Base-by-base conservation (phyloP, 1,140 invertebrate genomes). In the Ceratosolen fusciceps region DNA sequence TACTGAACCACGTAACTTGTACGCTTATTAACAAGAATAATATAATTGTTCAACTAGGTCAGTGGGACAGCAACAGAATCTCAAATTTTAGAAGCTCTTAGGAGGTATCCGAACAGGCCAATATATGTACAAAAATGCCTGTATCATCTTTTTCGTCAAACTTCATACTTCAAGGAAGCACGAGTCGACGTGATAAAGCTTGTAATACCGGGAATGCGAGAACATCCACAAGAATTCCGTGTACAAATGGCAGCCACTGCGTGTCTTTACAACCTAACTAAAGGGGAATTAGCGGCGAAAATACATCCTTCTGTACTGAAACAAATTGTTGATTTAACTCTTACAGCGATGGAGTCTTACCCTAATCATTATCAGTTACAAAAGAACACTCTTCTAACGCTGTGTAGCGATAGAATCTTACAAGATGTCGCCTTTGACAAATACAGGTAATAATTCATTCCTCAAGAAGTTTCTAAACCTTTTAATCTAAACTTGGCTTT, bases 231-330 rank as follows among this genome's bases (percentile, higher is more conserved):
- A 70, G 91, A 93, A 74, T 92, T 94, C 78, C 92, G 92, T 34
- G 93, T 96, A 56, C 95, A 96, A 89, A 94, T 96, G 92, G 95
- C 95, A 56, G 94, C 94, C 12, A 96, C 95, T 43, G 95, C 95
- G 34, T 96, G 95, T 86, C 89, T 96, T 26, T 96, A 96, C 85
- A 96, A 96, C 89, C 91, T 96, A 26, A 95, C 95, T 1, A 93
- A 94, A 84, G 93, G 92, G 24, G 93, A 94, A 82, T 85, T 95
- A 3, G 93, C 93, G 1, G 89, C 89, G 26, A 92, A 92, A 84
- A 93, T 96, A 72, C 94, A 96, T 88, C 94, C 94, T 1, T 90
- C 90, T 21, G 89, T 93, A 79, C 89, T 96, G 37, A 92, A 92
- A 83, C 89, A 92, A 85, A 93, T 95, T 68, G 94, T 96, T 14